phyloP scores from a whole-genome alignment of 1,140 invertebrate genomes.

The Trichonephila clavata region DNA sequence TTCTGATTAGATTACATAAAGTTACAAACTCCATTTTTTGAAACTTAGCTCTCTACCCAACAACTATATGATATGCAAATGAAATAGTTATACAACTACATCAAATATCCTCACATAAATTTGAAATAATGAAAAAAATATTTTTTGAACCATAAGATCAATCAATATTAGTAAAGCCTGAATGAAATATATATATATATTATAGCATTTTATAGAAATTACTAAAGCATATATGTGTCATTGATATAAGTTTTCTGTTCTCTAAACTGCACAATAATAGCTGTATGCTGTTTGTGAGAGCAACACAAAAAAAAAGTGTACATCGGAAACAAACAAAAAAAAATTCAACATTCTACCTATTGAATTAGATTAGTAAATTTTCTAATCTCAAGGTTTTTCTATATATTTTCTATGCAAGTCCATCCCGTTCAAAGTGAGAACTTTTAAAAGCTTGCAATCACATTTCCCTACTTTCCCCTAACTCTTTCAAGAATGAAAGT shows the following conservation, averaged over 20 bases:
- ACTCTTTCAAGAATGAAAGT: constrained; percentile 69
- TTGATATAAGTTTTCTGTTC: constrained; percentile 45
- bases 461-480: constrained; percentile 43
- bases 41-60: constrained; percentile 38
- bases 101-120: constrained; percentile 3
- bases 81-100: constrained; percentile 9
- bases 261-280: constrained; percentile 63
- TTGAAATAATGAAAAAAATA: constrained; percentile 5
- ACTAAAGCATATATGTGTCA: constrained; percentile 40
- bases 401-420: constrained; percentile 77
- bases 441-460: constrained; percentile 75
- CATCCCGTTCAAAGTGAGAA: constrained; percentile 77
- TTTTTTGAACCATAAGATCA: constrained; percentile 33
- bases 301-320: constrained; percentile 41
- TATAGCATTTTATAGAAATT: constrained; percentile 62
- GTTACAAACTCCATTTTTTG: constrained; percentile 38
- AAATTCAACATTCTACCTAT: constrained; percentile 65
- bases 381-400: constrained; percentile 76
- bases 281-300: constrained; percentile 34
- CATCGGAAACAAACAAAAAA: constrained; percentile 50
- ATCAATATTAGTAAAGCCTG: constrained; percentile 1
- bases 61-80: constrained; percentile 31
- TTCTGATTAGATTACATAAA: constrained; percentile 4
- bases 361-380: constrained; percentile 54
- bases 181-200: constrained; percentile 20